Evolutionary conservation across 2,888 invertebrate genomes (phyloP).

Genomic region (Nycteola revayana): DNA sequence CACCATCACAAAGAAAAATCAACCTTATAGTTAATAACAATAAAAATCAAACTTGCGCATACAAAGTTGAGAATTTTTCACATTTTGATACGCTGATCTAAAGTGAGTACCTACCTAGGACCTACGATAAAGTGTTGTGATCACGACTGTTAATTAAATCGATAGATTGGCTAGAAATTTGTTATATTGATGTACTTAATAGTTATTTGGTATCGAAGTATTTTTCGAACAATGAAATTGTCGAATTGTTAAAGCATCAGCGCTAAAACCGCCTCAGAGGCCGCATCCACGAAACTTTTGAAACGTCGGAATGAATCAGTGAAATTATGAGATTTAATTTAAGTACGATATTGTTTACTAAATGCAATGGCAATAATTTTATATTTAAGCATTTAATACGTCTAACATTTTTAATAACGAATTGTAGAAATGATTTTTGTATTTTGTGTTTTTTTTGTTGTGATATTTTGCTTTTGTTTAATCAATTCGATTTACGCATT

Average conservation of each 20-base stretch:
- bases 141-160: conserved; percentile 1
- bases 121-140: background rate
- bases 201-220: conserved; percentile 12
- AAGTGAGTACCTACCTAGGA: no score
- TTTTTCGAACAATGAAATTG: conserved; percentile 32
- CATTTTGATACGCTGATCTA: conserved; percentile 14
- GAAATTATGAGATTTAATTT: conserved; percentile 9
- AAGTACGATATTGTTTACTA: conserved; percentile 8
- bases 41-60: conserved; percentile 11
- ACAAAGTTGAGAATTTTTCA: conserved; percentile 22
- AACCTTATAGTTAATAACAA: conserved; percentile 42
- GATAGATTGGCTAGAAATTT: conserved; percentile 23
- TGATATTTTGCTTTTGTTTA: conserved; percentile 21
- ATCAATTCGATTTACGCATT: conserved; percentile 10
- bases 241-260: conserved; percentile 17
- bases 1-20: conserved; percentile 45
- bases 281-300: no score
- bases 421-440: conserved; percentile 14
- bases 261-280: conserved; percentile 24
- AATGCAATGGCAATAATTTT: conserved; percentile 23
- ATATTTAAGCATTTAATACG: conserved; percentile 21
- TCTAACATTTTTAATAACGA: conserved; percentile 14
- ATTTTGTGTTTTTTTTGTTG: conserved; percentile 17
- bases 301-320: conserved; percentile 2
- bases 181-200: conserved; percentile 22